phyloP scores from a whole-genome alignment of 2,797 vertebrate species.

The Pterois miles region DNA sequence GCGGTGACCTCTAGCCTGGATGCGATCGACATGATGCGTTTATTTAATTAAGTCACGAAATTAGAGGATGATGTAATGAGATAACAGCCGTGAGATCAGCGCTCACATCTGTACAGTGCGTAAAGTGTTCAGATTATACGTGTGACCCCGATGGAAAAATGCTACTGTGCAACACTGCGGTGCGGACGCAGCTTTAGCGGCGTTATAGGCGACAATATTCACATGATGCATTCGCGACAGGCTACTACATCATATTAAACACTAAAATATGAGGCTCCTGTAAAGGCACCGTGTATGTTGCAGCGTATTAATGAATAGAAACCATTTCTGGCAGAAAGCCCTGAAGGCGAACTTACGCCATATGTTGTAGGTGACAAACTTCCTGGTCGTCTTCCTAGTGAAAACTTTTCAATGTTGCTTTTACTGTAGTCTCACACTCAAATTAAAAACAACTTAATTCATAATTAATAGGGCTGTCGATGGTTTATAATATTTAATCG shows the following conservation, averaged over 20 bases:
- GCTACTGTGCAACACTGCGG: background rate
- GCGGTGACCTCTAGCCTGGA: constrained; percentile 52
- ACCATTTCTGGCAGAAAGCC: too few relatives aligned
- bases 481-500: too few relatives aligned
- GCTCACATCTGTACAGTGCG: background rate
- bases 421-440: background rate
- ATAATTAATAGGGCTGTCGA: background rate
- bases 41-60: background rate
- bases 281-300: background rate
- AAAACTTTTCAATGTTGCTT: background rate
- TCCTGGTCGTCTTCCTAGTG: background rate
- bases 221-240: too few relatives aligned
- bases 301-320: background rate
- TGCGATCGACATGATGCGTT: constrained; percentile 34
- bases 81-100: background rate
- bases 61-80: constrained; percentile 4
- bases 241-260: background rate
- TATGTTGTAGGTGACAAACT: background rate
- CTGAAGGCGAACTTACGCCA: background rate
- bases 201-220: background rate
- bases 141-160: constrained; percentile 22
- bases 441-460: background rate
- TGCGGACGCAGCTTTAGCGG: background rate
- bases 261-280: background rate
- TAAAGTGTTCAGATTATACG: constrained; percentile 34